These are phyloP conservation scores for Crypturellus tataupa DNA, from an alignment of 2,797 vertebrate genomes.

Conservation along the genomic window DNA sequence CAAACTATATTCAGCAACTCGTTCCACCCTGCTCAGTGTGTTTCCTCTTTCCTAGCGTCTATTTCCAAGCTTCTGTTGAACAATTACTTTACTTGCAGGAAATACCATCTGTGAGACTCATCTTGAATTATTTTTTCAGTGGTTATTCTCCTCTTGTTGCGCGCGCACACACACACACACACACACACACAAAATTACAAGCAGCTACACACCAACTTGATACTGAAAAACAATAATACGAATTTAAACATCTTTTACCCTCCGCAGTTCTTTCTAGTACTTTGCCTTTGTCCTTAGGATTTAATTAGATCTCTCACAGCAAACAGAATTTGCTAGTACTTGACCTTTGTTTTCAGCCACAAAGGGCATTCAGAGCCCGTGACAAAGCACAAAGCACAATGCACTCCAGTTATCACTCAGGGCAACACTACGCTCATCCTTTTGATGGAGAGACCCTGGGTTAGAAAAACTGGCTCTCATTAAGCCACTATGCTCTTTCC, in stretches of 20 bases:
- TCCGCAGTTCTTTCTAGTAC: constrained; percentile 56
- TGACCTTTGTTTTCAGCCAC: constrained; percentile 71
- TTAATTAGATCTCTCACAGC: constrained; percentile 65
- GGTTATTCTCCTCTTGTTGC: neutral
- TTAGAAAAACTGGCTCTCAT: constrained; percentile 45
- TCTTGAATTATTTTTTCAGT: neutral
- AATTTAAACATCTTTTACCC: constrained; percentile 33
- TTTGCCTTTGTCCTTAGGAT: constrained; percentile 70
- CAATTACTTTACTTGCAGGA: neutral
- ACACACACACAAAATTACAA: neutral
- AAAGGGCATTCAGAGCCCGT: constrained; percentile 74
- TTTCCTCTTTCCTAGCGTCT: neutral
- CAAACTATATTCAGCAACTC: neutral
- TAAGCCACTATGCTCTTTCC: constrained; percentile 14
- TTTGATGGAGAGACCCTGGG: neutral
- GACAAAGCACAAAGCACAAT: constrained; percentile 51
- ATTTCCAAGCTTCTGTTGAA: neutral
- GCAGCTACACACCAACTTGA: neutral
- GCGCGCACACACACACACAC: neutral
- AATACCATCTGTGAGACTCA: neutral
- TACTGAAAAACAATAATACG: constrained; percentile 1
- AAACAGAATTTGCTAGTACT: constrained; percentile 72
- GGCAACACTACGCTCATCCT: constrained; percentile 15
- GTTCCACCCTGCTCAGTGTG: neutral
- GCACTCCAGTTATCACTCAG: constrained; percentile 17